Evolutionary conservation across 2,888 invertebrate genomes (phyloP), one percentile per base, ranked within the genome.

Genomic region (Minunthozetes semirufus): DNA sequence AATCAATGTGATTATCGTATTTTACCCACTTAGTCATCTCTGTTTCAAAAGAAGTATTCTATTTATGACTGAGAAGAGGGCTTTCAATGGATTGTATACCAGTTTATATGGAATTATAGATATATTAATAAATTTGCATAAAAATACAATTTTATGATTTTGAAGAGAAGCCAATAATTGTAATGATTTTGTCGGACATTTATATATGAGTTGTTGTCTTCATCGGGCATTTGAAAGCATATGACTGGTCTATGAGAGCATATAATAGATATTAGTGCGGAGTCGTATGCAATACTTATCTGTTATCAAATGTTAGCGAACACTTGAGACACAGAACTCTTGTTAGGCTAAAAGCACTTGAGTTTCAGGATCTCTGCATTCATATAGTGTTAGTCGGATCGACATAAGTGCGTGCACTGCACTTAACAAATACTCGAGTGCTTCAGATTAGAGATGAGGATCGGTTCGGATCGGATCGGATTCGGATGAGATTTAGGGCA

Each of bases 271-370:
- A 13, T 6, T 9, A 48, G 9, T 48, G 9, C n/a, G n/a, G 48
- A 17, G 48, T 48, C 17, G 48, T 59, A 59, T 59, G 27, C 27
- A 59, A 59, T 59, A 59, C 59, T 59, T 59, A 59, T 59, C 59
- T 59, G 22, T 59, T 59, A 59, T 59, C 59, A 25, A 11, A 59
- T 59, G 59, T 59, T 27, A 48, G 59, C 27, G 59, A 59, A 59
- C 59, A 59, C 59, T 59, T 59, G 59, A 59, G 59, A 59, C 59
- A 59, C 59, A 25, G 59, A 27, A 59, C 15, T 59, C 59, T 59
- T 22, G 59, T 59, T 59, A 59, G 42, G 59, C 15, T 59, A 59
- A 59, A 59, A 59, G 59, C 59, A 59, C 59, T 59, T 59, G 59
- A 59, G 59, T 59, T 59, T 59, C 59, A 59, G 59, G 59, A 59